phyloP scores from a whole-genome alignment of 2,113 vertebrate species.

The Entomyzon cyanotis region DNA sequence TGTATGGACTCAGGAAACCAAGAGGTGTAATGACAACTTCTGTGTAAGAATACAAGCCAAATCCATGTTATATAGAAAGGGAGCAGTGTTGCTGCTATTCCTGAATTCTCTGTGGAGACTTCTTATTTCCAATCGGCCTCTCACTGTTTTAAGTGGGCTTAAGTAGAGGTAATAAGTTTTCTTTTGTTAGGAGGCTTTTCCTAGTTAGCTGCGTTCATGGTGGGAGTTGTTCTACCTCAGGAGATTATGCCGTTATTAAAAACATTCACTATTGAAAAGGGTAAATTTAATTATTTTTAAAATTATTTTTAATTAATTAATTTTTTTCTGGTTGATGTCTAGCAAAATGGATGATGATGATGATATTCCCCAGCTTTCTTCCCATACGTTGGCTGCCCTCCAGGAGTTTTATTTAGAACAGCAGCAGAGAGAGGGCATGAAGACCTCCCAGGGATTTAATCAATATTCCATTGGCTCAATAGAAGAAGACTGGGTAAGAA shows the following conservation, averaged over 20 bases:
- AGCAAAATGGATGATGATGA: slow-evolving; percentile 83
- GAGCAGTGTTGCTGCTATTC: background rate
- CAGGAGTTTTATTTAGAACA: slow-evolving; percentile 90
- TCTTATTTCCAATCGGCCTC: background rate
- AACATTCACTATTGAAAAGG: background rate
- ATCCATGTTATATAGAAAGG: background rate
- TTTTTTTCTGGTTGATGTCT: background rate
- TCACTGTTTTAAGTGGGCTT: background rate
- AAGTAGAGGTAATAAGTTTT: background rate
- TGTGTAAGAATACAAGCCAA: background rate
- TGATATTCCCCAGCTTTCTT: slow-evolving; percentile 83
- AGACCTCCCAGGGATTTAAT: slow-evolving; percentile 14
- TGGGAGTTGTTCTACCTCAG: background rate
- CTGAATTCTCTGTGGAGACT: background rate
- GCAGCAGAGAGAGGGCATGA: slow-evolving; percentile 48
- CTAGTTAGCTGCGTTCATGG: background rate
- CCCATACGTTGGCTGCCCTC: slow-evolving; percentile 84
- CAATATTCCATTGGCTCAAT: slow-evolving; percentile 82
- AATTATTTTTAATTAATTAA: background rate
- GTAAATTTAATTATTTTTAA: background rate
- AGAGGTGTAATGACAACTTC: background rate
- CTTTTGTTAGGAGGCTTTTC: background rate
- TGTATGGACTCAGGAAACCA: background rate
- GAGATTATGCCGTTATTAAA: background rate
- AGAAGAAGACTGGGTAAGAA: slow-evolving; percentile 92